These are phyloP conservation scores for Mus spretus DNA, from an alignment of 2,797 vertebrate species.

Conservation along the genomic window DNA sequence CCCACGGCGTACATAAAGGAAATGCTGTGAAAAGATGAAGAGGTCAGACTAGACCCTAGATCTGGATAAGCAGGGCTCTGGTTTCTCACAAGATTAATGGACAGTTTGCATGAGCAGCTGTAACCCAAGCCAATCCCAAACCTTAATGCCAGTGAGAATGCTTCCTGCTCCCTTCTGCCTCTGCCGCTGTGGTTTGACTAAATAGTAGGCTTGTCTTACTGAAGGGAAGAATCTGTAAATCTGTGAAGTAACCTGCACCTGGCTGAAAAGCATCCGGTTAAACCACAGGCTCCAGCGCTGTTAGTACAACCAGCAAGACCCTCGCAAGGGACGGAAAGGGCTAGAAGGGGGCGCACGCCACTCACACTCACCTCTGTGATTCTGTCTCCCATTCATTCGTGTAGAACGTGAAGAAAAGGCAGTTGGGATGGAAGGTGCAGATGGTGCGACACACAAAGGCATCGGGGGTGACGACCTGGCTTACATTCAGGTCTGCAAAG, in stretches of 20 bases:
- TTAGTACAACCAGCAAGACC: not conserved
- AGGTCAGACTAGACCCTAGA: not conserved
- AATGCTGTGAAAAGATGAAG: not conserved
- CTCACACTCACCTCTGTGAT: constrained; percentile 84
- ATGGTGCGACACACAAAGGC: constrained; percentile 85
- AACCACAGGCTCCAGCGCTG: not conserved
- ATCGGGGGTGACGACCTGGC: constrained; percentile 83
- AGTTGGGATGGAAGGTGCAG: constrained; percentile 88
- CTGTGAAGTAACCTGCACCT: not conserved
- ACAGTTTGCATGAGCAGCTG: not conserved
- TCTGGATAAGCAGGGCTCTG: not conserved
- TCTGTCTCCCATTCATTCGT: constrained; percentile 75
- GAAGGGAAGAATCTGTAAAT: not conserved
- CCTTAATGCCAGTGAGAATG: not conserved
- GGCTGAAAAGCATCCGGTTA: not conserved
- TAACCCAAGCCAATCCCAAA: not conserved
- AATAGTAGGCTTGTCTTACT: not conserved
- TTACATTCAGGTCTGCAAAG: constrained; percentile 85
- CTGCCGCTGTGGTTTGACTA: not conserved
- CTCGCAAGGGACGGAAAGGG: not conserved
- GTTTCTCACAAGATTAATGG: constrained; percentile 43
- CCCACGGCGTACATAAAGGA: not conserved
- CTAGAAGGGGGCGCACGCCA: fast-evolving
- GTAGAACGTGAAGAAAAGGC: constrained; percentile 90
- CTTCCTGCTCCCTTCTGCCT: not conserved